Conservation (phyloP, 2,888 invertebrate species). For the Drosophila formosana region DNA sequence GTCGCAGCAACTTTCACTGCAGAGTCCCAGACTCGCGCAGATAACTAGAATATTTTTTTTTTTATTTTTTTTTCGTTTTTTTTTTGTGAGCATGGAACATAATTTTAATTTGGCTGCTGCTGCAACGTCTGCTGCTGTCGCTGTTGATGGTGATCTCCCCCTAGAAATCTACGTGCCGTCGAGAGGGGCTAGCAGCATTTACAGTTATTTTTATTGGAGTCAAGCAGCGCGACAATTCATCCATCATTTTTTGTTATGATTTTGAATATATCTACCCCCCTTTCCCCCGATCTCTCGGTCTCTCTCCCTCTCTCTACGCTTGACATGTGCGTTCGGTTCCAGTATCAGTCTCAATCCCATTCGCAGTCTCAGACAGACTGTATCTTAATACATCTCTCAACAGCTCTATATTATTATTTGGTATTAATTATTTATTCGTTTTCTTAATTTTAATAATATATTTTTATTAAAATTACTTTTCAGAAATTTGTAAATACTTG, state of each 20-base stretch:
- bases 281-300: conserved; percentile 2
- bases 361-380: neutral
- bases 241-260: conserved; percentile 82
- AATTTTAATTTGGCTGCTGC: conserved; percentile 72
- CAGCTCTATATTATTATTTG: too few relatives aligned
- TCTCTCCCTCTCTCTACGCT: conserved; percentile 38
- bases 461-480: too few relatives aligned
- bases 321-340: conserved; percentile 46
- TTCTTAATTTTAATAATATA: too few relatives aligned
- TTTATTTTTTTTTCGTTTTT: conserved; percentile 11
- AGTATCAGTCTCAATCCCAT: conserved; percentile 5
- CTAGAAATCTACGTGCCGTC: conserved; percentile 62
- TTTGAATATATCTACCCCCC: conserved; percentile 56
- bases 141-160: conserved; percentile 65
- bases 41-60: conserved; percentile 75
- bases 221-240: conserved; percentile 82
- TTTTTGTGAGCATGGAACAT: conserved; percentile 58
- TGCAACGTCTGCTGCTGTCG: conserved; percentile 10
- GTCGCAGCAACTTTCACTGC: conserved; percentile 74
- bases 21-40: conserved; percentile 53
- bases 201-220: conserved; percentile 82
- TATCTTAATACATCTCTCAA: too few relatives aligned
- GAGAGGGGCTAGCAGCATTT: conserved; percentile 63
- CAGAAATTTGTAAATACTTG: too few relatives aligned
- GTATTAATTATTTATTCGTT: too few relatives aligned